Base-by-base conservation (phyloP, 2,888 invertebrate genomes). In the Cataglyphis albicans region DNA sequence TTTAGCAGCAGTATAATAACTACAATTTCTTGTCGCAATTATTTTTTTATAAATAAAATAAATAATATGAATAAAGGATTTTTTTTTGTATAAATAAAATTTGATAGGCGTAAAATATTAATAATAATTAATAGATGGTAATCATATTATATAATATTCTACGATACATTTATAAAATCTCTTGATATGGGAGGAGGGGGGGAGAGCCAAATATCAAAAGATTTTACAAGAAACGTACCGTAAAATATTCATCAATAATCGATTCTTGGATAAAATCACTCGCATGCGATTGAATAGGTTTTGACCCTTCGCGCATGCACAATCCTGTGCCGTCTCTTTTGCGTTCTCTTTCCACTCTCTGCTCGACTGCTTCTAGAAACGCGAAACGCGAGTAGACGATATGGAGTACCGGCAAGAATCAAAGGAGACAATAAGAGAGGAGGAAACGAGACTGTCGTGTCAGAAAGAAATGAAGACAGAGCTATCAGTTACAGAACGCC, bases 401-500 rank as follows among this genome's bases (percentile, higher is more conserved):
- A 85, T 84, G 83, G 88, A 88, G 85, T 84, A 86, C 86, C 87
- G 85, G 88, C 85, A 87, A 86, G 90, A 90, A 86, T 85, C 91
- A 92, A 92, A 91, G 88, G 87, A 89, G 90, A 90, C 88, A 90
- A 91, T 88, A 90, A 91, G 90, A 81, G 86, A 83, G 86, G 87
- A 89, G 88, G 85, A 85, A 90, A 87, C 88, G 86, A 84, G 83
- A 84, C 89, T 90, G 91, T 88, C 91, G 90, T 90, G 92, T 91
- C 90, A 89, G 90, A 90, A 92, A 91, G 92, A 90, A 92, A 92
- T 91, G 91, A 91, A 92, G 92, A 91, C 90, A 89, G 91, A 90
- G 88, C 90, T 92, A 92, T 92, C 92, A 91, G 91, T 92, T 92
- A 92, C 92, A 92, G 89, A 90, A 91, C 90, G 89, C 90, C 90